These are phyloP conservation scores for Dunckerocampus dactyliophorus DNA, from an alignment of 2,113 vertebrate genomes.

Conservation along the genomic window DNA sequence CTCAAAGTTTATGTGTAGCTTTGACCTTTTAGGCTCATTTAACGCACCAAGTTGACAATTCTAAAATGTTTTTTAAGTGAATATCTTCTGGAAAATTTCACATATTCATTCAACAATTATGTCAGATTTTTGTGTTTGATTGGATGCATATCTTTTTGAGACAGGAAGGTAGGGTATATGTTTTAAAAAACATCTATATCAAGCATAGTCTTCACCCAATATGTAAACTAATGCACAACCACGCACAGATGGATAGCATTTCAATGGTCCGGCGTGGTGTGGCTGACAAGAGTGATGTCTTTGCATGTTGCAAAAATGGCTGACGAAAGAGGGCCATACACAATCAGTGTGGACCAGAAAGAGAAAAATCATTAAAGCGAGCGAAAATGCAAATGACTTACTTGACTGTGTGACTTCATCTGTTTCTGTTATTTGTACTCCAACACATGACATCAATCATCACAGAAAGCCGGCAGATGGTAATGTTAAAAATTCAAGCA, in stretches of 20 bases:
- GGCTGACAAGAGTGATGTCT: conserved; percentile 15
- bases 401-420: not conserved
- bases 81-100: no score
- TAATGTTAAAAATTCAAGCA: not conserved
- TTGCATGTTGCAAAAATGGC: not conserved
- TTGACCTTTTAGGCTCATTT: no score
- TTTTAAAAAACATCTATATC: no score
- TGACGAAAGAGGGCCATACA: conserved; percentile 15
- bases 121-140: no score
- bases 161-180: no score
- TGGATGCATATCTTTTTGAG: no score
- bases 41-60: no score
- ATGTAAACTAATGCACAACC: not conserved
- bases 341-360: conserved; percentile 5
- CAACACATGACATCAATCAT: not conserved
- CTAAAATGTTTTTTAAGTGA: no score
- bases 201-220: not conserved
- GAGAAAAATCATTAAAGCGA: not conserved
- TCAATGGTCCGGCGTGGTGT: conserved; percentile 15
- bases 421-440: not conserved
- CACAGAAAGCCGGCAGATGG: conserved; percentile 1
- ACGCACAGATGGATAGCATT: conserved; percentile 12
- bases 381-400: not conserved
- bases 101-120: no score
- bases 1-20: no score